A percentile compares a stretch with the other conserved stretches of the same genome.
These are phyloP conservation scores for Amphiura filiformis DNA, from an alignment of 35 echinoderm and acorn worm species.

Conservation along the genomic window DNA sequence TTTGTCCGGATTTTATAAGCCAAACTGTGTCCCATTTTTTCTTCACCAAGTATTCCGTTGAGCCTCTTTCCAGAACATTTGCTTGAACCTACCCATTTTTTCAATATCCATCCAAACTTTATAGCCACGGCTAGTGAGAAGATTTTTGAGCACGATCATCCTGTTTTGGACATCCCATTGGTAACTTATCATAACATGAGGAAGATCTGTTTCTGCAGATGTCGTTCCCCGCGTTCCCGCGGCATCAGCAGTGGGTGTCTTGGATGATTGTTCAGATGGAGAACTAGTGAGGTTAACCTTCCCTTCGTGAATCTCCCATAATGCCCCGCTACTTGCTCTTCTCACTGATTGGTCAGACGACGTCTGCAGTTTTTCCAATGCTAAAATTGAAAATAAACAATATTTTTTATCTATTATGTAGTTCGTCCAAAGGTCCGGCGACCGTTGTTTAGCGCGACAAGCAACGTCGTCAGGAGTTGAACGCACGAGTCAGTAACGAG, in stretches of 20 bases:
- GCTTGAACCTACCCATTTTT: conserved; percentile 37
- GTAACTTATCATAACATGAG: conserved; percentile 56
- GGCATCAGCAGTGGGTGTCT: background rate
- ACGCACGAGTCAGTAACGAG: no score
- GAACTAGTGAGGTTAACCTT: background rate
- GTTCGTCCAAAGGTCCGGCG: no score
- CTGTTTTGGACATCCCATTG: conserved; percentile 34
- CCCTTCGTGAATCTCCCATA: conserved; percentile 58
- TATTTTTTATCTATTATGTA: background rate
- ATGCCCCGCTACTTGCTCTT: conserved; percentile 35
- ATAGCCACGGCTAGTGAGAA: conserved; percentile 16
- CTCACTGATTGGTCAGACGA: background rate
- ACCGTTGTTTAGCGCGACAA: no score
- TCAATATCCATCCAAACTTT: conserved; percentile 58
- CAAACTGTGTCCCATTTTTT: background rate
- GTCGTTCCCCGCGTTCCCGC: background rate
- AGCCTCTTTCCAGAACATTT: background rate
- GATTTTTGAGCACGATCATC: background rate
- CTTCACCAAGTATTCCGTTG: background rate
- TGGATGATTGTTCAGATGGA: background rate
- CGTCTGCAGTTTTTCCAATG: background rate
- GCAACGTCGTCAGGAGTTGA: no score
- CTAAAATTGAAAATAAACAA: background rate
- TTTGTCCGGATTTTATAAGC: no score
- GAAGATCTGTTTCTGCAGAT: background rate